phyloP scores from a whole-genome alignment of 2,113 vertebrate genomes.

The Podarcis muralis region DNA sequence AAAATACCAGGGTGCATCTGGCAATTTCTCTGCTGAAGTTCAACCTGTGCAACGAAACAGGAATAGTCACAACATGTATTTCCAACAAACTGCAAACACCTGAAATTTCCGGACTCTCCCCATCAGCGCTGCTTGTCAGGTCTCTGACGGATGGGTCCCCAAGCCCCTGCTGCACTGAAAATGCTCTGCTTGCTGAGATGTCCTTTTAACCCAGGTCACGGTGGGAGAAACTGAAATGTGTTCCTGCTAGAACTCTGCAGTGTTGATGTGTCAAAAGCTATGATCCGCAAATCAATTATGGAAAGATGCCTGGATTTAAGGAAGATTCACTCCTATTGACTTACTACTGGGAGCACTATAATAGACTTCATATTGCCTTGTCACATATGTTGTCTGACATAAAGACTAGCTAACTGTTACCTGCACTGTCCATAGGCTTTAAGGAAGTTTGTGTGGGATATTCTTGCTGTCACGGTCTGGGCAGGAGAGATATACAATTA shows the following conservation, averaged over 20 bases:
- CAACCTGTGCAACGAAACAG: neutral
- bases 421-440: neutral
- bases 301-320: neutral
- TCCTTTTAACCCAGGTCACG: neutral
- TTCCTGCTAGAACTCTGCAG: neutral
- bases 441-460: neutral
- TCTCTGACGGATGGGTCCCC: neutral
- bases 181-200: neutral
- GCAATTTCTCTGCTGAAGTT: neutral
- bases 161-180: neutral
- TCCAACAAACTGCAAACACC: neutral
- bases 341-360: neutral
- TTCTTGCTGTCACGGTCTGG: neutral
- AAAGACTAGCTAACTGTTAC: neutral
- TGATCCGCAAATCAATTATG: neutral
- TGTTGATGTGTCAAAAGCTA: neutral
- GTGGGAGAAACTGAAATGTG: neutral
- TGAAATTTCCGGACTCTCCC: no score
- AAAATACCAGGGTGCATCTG: neutral
- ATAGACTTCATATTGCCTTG: neutral
- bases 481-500: neutral
- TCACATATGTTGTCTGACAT: neutral
- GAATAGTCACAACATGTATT: neutral
- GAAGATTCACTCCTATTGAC: neutral
- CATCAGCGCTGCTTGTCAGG: neutral